phyloP scores from a whole-genome alignment of 2,888 invertebrate species.

The Liopterus haemorrhoidalis region DNA sequence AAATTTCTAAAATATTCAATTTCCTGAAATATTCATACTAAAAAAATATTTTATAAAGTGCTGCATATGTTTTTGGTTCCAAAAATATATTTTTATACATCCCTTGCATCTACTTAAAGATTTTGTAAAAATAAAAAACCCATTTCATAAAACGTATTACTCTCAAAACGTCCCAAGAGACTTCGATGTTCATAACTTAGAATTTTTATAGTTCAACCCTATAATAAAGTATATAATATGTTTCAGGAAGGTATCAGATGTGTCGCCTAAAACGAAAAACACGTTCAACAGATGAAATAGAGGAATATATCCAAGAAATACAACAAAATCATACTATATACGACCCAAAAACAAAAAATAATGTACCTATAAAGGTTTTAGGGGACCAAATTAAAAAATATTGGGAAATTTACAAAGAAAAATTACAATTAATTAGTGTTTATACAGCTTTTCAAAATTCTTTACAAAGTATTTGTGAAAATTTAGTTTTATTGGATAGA shows the following conservation, averaged over 20 bases:
- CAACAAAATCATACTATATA: slow-evolving; percentile 35
- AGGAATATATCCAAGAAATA: slow-evolving; percentile 38
- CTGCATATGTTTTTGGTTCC: no score
- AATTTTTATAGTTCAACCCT: no score
- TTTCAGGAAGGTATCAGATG: slow-evolving; percentile 39
- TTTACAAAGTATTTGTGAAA: slow-evolving; percentile 54
- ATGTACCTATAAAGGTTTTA: slow-evolving; percentile 28
- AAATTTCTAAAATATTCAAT: no score
- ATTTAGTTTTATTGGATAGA: slow-evolving; percentile 51
- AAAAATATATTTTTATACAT: no score
- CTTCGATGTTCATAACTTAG: no score
- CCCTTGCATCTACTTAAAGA: no score
- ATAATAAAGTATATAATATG: no score
- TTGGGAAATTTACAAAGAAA: slow-evolving; percentile 38
- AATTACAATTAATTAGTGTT: slow-evolving; percentile 44
- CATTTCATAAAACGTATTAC: no score
- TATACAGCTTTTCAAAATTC: slow-evolving; percentile 48
- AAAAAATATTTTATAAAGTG: no score
- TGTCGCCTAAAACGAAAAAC: slow-evolving; percentile 41
- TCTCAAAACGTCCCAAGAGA: no score
- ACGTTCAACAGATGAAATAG: slow-evolving; percentile 32
- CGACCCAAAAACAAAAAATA: slow-evolving; percentile 6
- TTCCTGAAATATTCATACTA: no score
- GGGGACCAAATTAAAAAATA: slow-evolving; percentile 36
- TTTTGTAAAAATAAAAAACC: no score